Evolutionary conservation across 1,140 invertebrate genomes (phyloP), one percentile per base, ranked within the genome.

Genomic region (Antheraea pernyi): DNA sequence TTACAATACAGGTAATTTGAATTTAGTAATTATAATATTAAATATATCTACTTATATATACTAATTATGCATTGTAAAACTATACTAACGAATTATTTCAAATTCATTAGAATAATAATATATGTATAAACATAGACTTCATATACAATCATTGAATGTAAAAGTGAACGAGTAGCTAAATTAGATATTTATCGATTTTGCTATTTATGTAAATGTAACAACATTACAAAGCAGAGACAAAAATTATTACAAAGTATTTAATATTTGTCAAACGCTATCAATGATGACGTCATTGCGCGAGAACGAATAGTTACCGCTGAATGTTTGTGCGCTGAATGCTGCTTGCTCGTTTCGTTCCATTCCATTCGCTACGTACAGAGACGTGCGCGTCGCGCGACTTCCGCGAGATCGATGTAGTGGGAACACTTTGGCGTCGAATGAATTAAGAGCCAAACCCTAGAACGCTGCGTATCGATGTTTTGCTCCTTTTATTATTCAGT

Each of bases 331-430:
- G 46, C 46, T 53, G 46, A 53, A 53, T 42, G 72, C 77, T 11
- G 76, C 76, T 82, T 81, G 80, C 76, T 88, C 84, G 82, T 80
- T 88, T 79, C 83, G 84, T 88, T 91, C 86, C 84, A 81, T 80
- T 88, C 81, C 84, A 86, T 88, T 91, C 88, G 84, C 77, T 77
- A 83, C 79, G 82, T 77, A 83, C 79, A 81, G 82, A 71, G 67
- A 78, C 79, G 85, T 79, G 88, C 83, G 84, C 85, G 83, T 85
- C 82, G 88, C 82, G 84, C 85, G 83, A 86, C 82, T 80, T 86
- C 81, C 75, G 82, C 74, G 82, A 91, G 87, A 91, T 91, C 88
- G 87, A 91, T 91, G 87, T 88, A 84, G 82, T 86, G 81, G 80
- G 80, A 85, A 81, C 82, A 82, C 80, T 67, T 84, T 80, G 83